Base-by-base conservation (phyloP, 2,797 vertebrate species). In the Cyclopterus lumpus region DNA sequence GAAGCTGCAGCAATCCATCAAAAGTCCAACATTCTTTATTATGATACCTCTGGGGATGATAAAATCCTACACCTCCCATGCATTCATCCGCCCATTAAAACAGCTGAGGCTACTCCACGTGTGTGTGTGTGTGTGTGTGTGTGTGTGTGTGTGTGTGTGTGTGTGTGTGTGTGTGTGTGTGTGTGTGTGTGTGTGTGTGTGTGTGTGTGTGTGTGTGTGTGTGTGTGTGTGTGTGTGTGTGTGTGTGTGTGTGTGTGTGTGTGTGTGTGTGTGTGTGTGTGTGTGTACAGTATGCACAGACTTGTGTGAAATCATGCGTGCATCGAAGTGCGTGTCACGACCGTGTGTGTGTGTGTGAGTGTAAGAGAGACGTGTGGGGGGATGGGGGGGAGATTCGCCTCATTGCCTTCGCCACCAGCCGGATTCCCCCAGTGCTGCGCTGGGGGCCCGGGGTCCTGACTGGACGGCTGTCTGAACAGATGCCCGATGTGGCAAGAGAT, bases 1-100 rank as follows among this genome's bases (percentile, higher is more conserved):
- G 87, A 93, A 93, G 85, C 86, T 69, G 61, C 49, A 85, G 91
- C 80, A 70, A 93, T 94, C 90, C 76, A 86, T 91, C 91, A 85
- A 80, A 90, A 85, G 55, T 77, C 73, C 20, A 60, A 78, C 85
- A 53, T 62, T 65, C 71, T 79, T 85, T 86, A 61, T 89, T 86
- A 88, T 71, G 75, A 85, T 81, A 82, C 87, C 80, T 85, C 53
- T n/a, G 88, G 75, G 92, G 57, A 72, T 42, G 75, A 82, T 91
- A 87, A 90, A 90, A 88, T 36, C 75, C 85, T 88, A 83, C 86
- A 89, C 81, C 84, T 87, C 81, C 79, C 76, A 81, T 85, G 79
- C 80, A 78, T 87, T 86, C 72, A 73, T 54, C 57, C 70, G 78
- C 48, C 69, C 63, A 77, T 87, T 87, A 80, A 91, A 89, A 78